Conservation (phyloP, 2,113 vertebrate species). For the Anolis sagrei region DNA sequence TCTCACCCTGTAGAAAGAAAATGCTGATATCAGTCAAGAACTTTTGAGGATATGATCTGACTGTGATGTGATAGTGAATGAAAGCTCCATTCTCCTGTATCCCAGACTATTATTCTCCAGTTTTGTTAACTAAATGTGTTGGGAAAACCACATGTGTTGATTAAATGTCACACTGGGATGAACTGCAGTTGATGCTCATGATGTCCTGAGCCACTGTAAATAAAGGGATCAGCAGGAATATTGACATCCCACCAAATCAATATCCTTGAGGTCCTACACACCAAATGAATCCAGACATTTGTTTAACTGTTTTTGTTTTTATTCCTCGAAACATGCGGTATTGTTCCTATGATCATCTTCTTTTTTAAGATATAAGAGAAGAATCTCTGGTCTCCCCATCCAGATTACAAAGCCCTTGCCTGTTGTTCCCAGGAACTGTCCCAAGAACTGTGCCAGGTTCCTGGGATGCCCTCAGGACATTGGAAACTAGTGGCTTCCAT, state of each 20-base stretch:
- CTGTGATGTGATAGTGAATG: background rate
- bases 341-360: background rate
- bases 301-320: too few relatives aligned
- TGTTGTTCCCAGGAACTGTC: too few relatives aligned
- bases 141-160: background rate
- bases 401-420: too few relatives aligned
- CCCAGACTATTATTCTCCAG: too few relatives aligned
- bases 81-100: background rate
- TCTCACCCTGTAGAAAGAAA: background rate
- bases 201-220: background rate
- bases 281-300: background rate
- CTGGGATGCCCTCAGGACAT: too few relatives aligned
- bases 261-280: background rate
- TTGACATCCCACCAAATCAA: background rate
- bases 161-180: background rate
- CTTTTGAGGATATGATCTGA: background rate
- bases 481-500: too few relatives aligned
- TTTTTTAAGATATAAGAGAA: background rate
- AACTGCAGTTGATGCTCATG: background rate
- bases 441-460: too few relatives aligned
- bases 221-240: background rate
- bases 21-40: background rate
- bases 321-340: background rate
- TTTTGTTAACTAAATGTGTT: too few relatives aligned
- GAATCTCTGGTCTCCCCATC: background rate